Evolutionary conservation across 1,140 invertebrate genomes (phyloP).

Genomic region (Zaprionus vittiger): DNA sequence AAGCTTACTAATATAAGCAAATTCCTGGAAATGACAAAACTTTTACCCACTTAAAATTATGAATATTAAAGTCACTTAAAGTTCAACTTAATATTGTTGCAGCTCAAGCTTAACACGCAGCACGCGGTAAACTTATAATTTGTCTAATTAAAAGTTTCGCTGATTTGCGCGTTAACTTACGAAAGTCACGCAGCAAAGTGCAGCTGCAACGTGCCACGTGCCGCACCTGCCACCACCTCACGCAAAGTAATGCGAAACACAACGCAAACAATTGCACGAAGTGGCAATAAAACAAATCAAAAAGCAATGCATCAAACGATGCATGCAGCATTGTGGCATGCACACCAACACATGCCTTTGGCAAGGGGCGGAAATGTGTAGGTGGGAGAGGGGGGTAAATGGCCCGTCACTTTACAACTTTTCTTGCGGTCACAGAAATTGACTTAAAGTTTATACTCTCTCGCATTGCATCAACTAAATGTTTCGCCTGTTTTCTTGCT

Average conservation of each 20-base stretch:
- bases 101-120: slow-evolving; percentile 42
- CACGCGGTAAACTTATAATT: slow-evolving; percentile 64
- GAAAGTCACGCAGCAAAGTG: slow-evolving; percentile 43
- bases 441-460: slow-evolving; percentile 31
- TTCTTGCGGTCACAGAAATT: slow-evolving; percentile 49
- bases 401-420: slow-evolving; percentile 45
- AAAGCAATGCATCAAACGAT: slow-evolving; percentile 42
- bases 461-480: slow-evolving; percentile 41
- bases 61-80: slow-evolving; percentile 61
- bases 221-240: slow-evolving; percentile 19
- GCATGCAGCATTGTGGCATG: slow-evolving; percentile 22
- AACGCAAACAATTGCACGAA: slow-evolving; percentile 21
- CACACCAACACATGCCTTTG: slow-evolving; percentile 11
- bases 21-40: slow-evolving; percentile 48
- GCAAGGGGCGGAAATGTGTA: not conserved
- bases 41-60: slow-evolving; percentile 38
- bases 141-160: slow-evolving; percentile 71
- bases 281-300: slow-evolving; percentile 53
- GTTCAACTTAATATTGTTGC: slow-evolving; percentile 13
- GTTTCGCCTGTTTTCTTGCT: slow-evolving; percentile 36
- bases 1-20: slow-evolving; percentile 60
- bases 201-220: slow-evolving; percentile 22
- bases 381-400: slow-evolving; percentile 3
- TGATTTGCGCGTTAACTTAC: slow-evolving; percentile 48
- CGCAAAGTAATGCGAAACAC: slow-evolving; percentile 35